Evolutionary conservation across 2,888 invertebrate genomes (phyloP).

Genomic region (Athalia cordata): DNA sequence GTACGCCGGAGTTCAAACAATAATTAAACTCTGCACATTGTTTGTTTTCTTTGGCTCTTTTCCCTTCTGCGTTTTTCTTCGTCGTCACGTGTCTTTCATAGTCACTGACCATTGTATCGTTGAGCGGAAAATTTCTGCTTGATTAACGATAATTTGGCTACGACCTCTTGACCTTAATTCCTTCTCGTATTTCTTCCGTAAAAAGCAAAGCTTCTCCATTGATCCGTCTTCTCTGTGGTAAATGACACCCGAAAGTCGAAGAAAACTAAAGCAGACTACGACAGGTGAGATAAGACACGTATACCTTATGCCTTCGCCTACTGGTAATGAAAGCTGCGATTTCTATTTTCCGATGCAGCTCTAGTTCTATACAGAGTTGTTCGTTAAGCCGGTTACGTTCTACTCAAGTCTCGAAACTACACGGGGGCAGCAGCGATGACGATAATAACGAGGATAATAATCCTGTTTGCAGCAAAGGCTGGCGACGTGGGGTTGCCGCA

Average conservation of each 20-base stretch:
- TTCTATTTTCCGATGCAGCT: too few relatives aligned
- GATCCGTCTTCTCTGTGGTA: background rate
- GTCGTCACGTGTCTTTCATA: too few relatives aligned
- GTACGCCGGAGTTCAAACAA: background rate
- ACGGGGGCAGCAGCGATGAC: slow-evolving; percentile 1
- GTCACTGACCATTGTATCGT: too few relatives aligned
- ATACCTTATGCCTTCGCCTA: too few relatives aligned
- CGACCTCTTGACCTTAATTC: slow-evolving; percentile 3
- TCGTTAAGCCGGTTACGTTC: slow-evolving; percentile 28
- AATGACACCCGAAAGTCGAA: too few relatives aligned
- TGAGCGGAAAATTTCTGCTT: background rate
- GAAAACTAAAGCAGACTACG: too few relatives aligned
- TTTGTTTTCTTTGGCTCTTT: too few relatives aligned
- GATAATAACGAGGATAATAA: slow-evolving; percentile 38
- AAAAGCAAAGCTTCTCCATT: background rate
- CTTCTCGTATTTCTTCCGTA: background rate
- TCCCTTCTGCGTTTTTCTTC: too few relatives aligned
- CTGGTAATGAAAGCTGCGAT: too few relatives aligned
- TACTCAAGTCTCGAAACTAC: background rate
- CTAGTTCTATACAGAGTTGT: background rate
- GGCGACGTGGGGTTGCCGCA: slow-evolving; percentile 16
- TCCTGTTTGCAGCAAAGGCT: slow-evolving; percentile 35
- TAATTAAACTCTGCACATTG: background rate
- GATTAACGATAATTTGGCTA: background rate
- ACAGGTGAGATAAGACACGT: too few relatives aligned